Evolutionary conservation across 2,113 vertebrate species (phyloP), one percentile per base, ranked within the genome.

Genomic region (Brachirus orientalis): DNA sequence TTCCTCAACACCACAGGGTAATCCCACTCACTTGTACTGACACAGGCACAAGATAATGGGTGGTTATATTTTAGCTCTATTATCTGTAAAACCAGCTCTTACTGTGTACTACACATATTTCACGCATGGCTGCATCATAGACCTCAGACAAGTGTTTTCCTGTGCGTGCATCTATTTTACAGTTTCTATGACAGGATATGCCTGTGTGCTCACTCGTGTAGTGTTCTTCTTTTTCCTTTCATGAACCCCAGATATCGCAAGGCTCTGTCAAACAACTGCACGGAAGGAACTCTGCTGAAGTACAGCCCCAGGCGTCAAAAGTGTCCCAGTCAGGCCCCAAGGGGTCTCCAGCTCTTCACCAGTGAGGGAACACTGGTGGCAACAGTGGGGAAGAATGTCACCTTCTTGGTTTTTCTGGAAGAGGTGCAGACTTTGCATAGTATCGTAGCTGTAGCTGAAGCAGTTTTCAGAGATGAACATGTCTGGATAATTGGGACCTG

Each of bases 1-100:
- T 98, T 96, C 71, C 94, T 98, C 83, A 98, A 98, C 79, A 96
- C 95, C 57, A 98, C 96, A 1, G 96, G 96, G 96, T 97, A 92
- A 85, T 89, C 89, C 18, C 5, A 58, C 43, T 74, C 22, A 3
- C 54, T 53, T 65, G 14, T 62, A 50, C 14, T 50, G 16, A 33
- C 46, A 18, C 0, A 0, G 48, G 45, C 10, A 3, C 16, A 33
- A 13, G 54, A 51, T 7, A 55, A 44, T 14, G 7, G 37, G 10
- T 48, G 9, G 16, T 37, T 38, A 48, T 16, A 1, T 17, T 38
- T 36, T 28, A 51, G 9, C 16, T 19, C 3, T 58, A 1, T 52
- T 18, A 7, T 6, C 6, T 37, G 36, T 37, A 37, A 37, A 37
- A 37, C 36, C 36, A 37, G 10, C n/a, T n/a, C n/a, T n/a, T n/a